Percentiles rank a stretch among this genome's conserved stretches.
Conservation (phyloP, 2,797 vertebrate genomes). For the Huso huso region DNA sequence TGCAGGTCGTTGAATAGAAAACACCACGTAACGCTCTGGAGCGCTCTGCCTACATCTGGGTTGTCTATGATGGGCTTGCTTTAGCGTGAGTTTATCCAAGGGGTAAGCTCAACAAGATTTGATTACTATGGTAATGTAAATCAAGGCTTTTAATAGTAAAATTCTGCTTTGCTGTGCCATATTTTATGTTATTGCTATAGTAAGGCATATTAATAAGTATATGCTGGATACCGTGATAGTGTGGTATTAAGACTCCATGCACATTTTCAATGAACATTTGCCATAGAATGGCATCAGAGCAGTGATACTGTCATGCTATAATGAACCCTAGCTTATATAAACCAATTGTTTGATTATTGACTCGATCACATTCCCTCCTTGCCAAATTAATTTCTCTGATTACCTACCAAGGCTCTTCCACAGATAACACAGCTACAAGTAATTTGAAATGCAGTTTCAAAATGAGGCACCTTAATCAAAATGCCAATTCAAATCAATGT, state of each 20-base stretch:
- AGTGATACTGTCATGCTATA: slow-evolving; percentile 2
- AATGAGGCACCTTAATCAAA: background rate
- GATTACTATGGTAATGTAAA: slow-evolving; percentile 3
- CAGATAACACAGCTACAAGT: background rate
- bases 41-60: background rate
- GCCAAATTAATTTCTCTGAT: slow-evolving; percentile 5
- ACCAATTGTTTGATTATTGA: background rate
- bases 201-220: slow-evolving; percentile 7
- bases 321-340: slow-evolving; percentile 1
- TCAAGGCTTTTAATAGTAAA: slow-evolving; percentile 10
- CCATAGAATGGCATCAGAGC: background rate
- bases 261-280: background rate
- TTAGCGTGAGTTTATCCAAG: slow-evolving; percentile 22
- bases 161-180: slow-evolving; percentile 20
- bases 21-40: too few relatives aligned
- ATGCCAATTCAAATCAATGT: background rate
- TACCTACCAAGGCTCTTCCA: slow-evolving; percentile 1
- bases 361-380: slow-evolving; percentile 1
- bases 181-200: slow-evolving; percentile 7
- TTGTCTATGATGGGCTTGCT: slow-evolving; percentile 22
- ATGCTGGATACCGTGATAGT: slow-evolving; percentile 4
- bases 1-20: too few relatives aligned
- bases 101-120: slow-evolving; percentile 27
- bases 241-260: background rate
- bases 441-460: slow-evolving; percentile 1